These are phyloP conservation scores for Sesia apiformis DNA, from an alignment of 2,888 invertebrate genomes.

Conservation along the genomic window DNA sequence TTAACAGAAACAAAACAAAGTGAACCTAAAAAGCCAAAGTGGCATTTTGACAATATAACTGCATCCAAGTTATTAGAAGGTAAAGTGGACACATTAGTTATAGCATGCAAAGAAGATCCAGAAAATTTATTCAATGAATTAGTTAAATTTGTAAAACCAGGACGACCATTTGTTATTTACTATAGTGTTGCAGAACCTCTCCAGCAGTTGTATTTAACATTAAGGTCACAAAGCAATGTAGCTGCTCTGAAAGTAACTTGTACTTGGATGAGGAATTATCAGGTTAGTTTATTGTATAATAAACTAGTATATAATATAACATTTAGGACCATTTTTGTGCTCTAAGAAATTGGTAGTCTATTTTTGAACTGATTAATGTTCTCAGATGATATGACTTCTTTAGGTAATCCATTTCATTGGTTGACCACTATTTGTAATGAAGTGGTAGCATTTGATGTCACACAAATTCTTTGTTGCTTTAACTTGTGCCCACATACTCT, in stretches of 20 bases:
- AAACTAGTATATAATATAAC: neutral
- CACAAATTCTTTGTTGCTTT: too few species aligned
- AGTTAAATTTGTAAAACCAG: constrained; percentile 83
- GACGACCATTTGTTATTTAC: constrained; percentile 90
- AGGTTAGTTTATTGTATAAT: constrained; percentile 65
- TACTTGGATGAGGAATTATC: constrained; percentile 92
- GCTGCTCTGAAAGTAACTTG: constrained; percentile 86
- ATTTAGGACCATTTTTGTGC: too few species aligned
- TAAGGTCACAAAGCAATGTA: constrained; percentile 82
- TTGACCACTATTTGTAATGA: too few species aligned
- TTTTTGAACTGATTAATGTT: too few species aligned
- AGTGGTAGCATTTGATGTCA: too few species aligned
- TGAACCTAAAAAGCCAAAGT: constrained; percentile 74
- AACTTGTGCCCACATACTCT: too few species aligned
- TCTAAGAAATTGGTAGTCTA: too few species aligned
- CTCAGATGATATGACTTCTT: too few species aligned
- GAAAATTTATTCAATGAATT: constrained; percentile 83
- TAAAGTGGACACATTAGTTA: constrained; percentile 83
- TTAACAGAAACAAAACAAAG: constrained; percentile 5
- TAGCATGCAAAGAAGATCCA: constrained; percentile 91
- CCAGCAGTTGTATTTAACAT: constrained; percentile 84
- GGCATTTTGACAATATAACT: constrained; percentile 80
- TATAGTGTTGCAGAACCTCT: constrained; percentile 87
- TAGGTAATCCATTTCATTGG: too few species aligned
- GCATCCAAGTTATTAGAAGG: constrained; percentile 76